Percentiles rank a stretch among this genome's conserved stretches.
Evolutionary conservation across 2,888 invertebrate species (phyloP).

Genomic region (Mactromeris polynyma): DNA sequence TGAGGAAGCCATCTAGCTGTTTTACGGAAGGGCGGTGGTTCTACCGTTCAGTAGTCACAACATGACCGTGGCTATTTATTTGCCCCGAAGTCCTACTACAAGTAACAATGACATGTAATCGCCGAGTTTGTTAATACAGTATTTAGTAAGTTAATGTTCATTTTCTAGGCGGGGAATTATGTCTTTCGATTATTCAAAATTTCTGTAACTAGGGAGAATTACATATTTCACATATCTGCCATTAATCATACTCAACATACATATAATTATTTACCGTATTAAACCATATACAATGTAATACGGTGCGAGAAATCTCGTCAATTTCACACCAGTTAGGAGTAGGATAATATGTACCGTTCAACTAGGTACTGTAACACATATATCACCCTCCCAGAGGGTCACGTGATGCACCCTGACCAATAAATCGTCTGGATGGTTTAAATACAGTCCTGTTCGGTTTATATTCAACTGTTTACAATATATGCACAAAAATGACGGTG

Average conservation of each 20-base stretch:
- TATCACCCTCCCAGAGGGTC: neutral
- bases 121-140: too few species aligned
- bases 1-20: too few species aligned
- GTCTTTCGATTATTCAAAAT: too few species aligned
- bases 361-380: neutral
- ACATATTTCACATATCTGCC: neutral
- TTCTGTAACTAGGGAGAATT: too few species aligned
- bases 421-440: neutral
- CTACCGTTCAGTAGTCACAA: too few species aligned
- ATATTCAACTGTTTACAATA: neutral
- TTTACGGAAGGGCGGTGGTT: too few species aligned
- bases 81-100: too few species aligned
- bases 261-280: neutral
- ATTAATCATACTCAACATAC: neutral
- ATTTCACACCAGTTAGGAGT: neutral
- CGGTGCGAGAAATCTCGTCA: neutral
- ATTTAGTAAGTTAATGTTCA: too few species aligned
- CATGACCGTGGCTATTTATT: too few species aligned
- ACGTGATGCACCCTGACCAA: neutral
- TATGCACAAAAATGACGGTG: conserved; percentile 36
- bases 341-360: neutral
- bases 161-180: too few species aligned
- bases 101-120: too few species aligned
- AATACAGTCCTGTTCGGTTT: neutral
- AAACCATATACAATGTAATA: neutral